Percentiles rank a stretch among this genome's conserved stretches.
These are phyloP conservation scores for Crioceris asparagi DNA, from an alignment of 2,888 invertebrate species.

Conservation along the genomic window DNA sequence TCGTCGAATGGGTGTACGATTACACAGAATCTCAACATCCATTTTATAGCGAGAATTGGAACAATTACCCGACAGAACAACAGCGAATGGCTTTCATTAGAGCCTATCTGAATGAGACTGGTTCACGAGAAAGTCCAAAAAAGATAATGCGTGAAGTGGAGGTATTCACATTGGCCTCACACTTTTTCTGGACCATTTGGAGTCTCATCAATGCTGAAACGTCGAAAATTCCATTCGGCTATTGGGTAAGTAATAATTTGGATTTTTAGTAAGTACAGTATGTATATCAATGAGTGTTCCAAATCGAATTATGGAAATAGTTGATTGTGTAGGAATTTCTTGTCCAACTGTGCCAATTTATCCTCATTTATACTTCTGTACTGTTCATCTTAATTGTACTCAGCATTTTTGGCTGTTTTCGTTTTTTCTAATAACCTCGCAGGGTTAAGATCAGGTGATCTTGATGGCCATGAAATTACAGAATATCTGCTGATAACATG, in stretches of 20 bases:
- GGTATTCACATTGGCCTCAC: constrained; percentile 75
- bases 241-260: constrained; percentile 59
- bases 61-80: constrained; percentile 62
- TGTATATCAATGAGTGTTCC: no score
- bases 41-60: constrained; percentile 57
- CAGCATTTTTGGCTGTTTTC: no score
- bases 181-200: constrained; percentile 94
- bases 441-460: no score
- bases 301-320: no score
- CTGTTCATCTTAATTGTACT: no score
- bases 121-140: constrained; percentile 30
- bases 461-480: no score
- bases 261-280: no score
- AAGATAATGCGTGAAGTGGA: constrained; percentile 55
- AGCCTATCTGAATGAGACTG: constrained; percentile 44
- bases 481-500: no score
- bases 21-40: constrained; percentile 71
- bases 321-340: no score
- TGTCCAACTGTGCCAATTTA: no score
- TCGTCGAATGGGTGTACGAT: constrained; percentile 85
- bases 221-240: constrained; percentile 87
- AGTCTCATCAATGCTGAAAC: constrained; percentile 76
- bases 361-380: no score
- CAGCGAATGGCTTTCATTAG: constrained; percentile 54
- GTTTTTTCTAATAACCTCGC: no score